These are phyloP conservation scores for Platycheirus rosarum DNA, from an alignment of 2,888 invertebrate genomes.

Conservation along the genomic window DNA sequence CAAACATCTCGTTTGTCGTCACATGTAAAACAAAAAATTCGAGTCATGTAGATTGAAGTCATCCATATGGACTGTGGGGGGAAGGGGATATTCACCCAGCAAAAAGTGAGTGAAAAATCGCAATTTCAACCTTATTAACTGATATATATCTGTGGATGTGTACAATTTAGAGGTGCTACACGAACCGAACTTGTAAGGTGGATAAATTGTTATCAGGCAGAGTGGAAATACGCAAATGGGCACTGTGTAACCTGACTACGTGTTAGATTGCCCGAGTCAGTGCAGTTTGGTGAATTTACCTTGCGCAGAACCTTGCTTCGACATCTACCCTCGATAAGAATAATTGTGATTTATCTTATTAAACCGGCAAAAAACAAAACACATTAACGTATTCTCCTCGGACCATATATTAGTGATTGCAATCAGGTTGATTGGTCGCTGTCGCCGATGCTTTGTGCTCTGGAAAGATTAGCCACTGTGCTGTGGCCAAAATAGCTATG, in stretches of 20 bases:
- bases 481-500: neutral
- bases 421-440: slow-evolving; percentile 66
- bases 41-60: slow-evolving; percentile 27
- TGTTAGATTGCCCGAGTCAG: slow-evolving; percentile 31
- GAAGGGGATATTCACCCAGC: neutral
- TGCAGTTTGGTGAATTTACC: slow-evolving; percentile 25
- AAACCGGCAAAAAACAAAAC: slow-evolving; percentile 27
- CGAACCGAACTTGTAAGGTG: too few relatives aligned
- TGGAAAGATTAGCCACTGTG: slow-evolving; percentile 1
- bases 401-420: slow-evolving; percentile 56
- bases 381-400: slow-evolving; percentile 49
- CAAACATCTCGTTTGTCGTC: slow-evolving; percentile 41
- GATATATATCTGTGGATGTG: too few relatives aligned
- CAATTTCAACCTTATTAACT: slow-evolving; percentile 12
- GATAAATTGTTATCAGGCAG: slow-evolving; percentile 16
- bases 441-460: slow-evolving; percentile 7
- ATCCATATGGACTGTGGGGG: slow-evolving; percentile 22
- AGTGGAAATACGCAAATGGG: slow-evolving; percentile 17
- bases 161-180: too few relatives aligned
- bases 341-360: slow-evolving; percentile 33
- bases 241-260: slow-evolving; percentile 21
- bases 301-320: neutral
- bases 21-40: too few relatives aligned
- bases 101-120: slow-evolving; percentile 27
- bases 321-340: slow-evolving; percentile 9